Base-by-base conservation (phyloP, 2,113 vertebrate species). In the Aspidoscelis tigris region DNA sequence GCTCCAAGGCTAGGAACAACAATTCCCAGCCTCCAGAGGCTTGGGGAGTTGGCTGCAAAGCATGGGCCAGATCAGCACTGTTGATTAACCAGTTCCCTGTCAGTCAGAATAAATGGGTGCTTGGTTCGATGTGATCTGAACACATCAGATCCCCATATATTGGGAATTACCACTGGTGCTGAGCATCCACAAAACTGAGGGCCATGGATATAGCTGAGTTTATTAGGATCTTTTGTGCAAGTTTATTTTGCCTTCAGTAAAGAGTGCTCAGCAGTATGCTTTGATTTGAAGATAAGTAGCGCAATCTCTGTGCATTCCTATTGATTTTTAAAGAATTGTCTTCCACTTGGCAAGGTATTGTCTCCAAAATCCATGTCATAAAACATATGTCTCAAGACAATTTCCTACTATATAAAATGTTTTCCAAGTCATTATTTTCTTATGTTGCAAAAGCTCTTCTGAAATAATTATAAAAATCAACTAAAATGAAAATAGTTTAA, bases 351-450 rank as follows among this genome's bases (percentile, higher is more conserved):
- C 18, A 44, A 20, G 18, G 22, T 43, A 43, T 1, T 3, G 53
- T 20, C 5, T 39, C 26, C 66, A 70, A 21, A 39, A 53, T 70
- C 20, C 26, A 47, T n/a, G 24, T 21, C 18, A 22, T 7, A 5
- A 50, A 58, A 58, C 14, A 58, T 58, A 58, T 21, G 44, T n/a
- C 20, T 47, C 24, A n/a, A 72, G 33, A 4, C 70, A 14, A 33
- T 47, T 39, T 43, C 39, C 21, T 4, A 84, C 39, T 70, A 2
- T 7, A 44, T 71, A 74, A 58, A 64, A 4, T 55, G 6, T 75
- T 80, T 43, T 66, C 44, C 44, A 80, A 68, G 68, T 12, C 11
- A 53, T 68, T 26, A 84, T 78, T 65, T 68, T 55, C 68, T n/a
- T 44, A 44, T 61, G 8, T 39, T 81, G 33, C 16, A 58, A 58